Conservation (phyloP, 2,113 vertebrate species). For the Blennius ocellaris region DNA sequence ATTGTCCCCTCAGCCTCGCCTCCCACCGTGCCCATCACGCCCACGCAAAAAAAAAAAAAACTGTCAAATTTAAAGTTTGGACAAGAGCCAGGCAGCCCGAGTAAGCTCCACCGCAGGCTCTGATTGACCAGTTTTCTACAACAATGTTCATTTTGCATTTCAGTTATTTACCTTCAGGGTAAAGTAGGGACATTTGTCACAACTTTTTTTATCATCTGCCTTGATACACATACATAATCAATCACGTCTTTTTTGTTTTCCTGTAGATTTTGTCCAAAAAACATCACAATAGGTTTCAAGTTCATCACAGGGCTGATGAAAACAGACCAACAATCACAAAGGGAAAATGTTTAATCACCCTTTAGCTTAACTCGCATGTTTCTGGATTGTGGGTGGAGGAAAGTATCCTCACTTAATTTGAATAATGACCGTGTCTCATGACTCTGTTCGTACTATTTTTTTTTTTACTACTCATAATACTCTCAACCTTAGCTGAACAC, state of each 20-base stretch:
- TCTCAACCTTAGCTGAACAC: too few species aligned
- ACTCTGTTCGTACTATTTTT: too few species aligned
- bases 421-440: too few species aligned
- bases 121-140: slow-evolving; percentile 26
- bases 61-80: slow-evolving; percentile 74
- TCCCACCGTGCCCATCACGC: slow-evolving; percentile 74
- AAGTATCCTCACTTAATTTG: too few species aligned
- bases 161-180: neutral
- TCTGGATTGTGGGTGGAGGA: too few species aligned
- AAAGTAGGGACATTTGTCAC: neutral
- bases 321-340: too few species aligned
- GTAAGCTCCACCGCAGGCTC: slow-evolving; percentile 28
- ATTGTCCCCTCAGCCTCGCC: slow-evolving; percentile 67
- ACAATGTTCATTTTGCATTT: neutral
- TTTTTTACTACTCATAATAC: too few species aligned
- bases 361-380: too few species aligned
- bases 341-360: too few species aligned
- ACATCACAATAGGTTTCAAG: too few species aligned
- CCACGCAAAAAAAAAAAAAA: slow-evolving; percentile 42
- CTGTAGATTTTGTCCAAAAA: too few species aligned
- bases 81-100: slow-evolving; percentile 67
- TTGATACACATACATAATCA: neutral
- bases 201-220: neutral
- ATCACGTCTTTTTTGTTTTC: neutral
- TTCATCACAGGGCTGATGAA: too few species aligned